Conservation (phyloP, 2,888 invertebrate genomes). For the Buathra laborator region DNA sequence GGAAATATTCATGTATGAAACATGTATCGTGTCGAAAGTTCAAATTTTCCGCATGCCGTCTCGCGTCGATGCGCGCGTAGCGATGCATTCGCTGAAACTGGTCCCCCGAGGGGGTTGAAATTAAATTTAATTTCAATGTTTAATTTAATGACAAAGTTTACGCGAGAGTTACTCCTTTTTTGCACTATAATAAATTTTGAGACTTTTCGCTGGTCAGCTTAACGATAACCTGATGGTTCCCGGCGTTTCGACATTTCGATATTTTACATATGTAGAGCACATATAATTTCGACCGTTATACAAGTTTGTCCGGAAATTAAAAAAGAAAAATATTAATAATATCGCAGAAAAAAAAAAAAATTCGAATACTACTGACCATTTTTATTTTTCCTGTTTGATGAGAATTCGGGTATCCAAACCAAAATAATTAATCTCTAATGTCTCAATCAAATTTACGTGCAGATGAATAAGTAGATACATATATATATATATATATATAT, state of each 20-base stretch:
- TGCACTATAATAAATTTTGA: conserved; percentile 39
- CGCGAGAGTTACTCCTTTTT: neutral
- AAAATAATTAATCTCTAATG: conserved; percentile 37
- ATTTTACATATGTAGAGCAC: neutral
- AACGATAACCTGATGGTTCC: conserved; percentile 29
- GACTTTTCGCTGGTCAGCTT: conserved; percentile 16
- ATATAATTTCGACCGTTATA: neutral
- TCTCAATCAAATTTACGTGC: conserved; percentile 32
- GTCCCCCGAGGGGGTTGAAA: neutral
- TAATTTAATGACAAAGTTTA: conserved; percentile 47
- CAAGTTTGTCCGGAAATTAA: neutral
- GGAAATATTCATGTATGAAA: neutral
- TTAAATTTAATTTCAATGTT: conserved; percentile 47
- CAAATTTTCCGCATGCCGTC: neutral
- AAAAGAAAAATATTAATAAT: conserved; percentile 11
- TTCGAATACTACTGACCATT: conserved; percentile 14
- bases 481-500: neutral
- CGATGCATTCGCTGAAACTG: neutral
- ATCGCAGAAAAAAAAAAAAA: neutral
- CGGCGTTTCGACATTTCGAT: conserved; percentile 36
- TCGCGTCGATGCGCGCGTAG: neutral
- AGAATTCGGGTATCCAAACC: neutral
- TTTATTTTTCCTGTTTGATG: conserved; percentile 9
- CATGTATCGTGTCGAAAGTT: conserved; percentile 20
- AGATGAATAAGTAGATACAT: neutral